These are phyloP conservation scores for Drosophila takahashii DNA, from an alignment of 1,140 invertebrate genomes.

Conservation along the genomic window DNA sequence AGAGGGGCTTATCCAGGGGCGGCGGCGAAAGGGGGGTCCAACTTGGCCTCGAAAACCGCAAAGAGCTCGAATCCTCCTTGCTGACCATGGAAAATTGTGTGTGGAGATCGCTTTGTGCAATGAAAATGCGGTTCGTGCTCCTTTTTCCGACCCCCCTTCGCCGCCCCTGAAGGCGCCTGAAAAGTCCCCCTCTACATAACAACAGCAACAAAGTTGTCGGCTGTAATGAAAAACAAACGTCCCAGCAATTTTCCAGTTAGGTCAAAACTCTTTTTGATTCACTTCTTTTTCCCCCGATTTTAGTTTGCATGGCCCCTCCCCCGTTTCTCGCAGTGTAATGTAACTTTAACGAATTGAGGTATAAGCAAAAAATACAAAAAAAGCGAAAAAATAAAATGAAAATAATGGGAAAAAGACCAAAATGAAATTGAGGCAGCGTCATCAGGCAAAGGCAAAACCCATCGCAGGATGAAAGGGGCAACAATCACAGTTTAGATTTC, in stretches of 20 bases:
- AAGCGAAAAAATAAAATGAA: slow-evolving; percentile 62
- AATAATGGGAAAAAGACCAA: slow-evolving; percentile 81
- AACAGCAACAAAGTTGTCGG: slow-evolving; percentile 36
- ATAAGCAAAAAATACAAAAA: slow-evolving; percentile 27
- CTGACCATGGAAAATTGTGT: slow-evolving; percentile 75
- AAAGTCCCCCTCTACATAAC: background rate
- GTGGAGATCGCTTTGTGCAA: slow-evolving; percentile 72
- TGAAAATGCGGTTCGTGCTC: slow-evolving; percentile 79
- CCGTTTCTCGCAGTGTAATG: slow-evolving; percentile 72
- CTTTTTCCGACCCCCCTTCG: background rate
- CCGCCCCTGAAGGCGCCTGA: background rate
- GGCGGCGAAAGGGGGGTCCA: background rate
- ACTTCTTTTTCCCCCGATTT: background rate
- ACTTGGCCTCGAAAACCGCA: slow-evolving; percentile 69
- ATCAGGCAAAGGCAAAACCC: slow-evolving; percentile 19
- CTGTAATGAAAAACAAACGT: slow-evolving; percentile 80
- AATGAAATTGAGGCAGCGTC: slow-evolving; percentile 72
- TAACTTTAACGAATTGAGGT: slow-evolving; percentile 73
- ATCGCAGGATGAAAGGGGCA: slow-evolving; percentile 35
- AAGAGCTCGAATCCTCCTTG: slow-evolving; percentile 39
- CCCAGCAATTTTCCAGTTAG: slow-evolving; percentile 79
- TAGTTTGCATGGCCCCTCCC: background rate
- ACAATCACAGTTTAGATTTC: slow-evolving; percentile 82
- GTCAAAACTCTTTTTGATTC: slow-evolving; percentile 45
- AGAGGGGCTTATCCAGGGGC: background rate